These are phyloP conservation scores for Heterocephalus glaber DNA, from an alignment of 2,113 vertebrate species.

Conservation along the genomic window DNA sequence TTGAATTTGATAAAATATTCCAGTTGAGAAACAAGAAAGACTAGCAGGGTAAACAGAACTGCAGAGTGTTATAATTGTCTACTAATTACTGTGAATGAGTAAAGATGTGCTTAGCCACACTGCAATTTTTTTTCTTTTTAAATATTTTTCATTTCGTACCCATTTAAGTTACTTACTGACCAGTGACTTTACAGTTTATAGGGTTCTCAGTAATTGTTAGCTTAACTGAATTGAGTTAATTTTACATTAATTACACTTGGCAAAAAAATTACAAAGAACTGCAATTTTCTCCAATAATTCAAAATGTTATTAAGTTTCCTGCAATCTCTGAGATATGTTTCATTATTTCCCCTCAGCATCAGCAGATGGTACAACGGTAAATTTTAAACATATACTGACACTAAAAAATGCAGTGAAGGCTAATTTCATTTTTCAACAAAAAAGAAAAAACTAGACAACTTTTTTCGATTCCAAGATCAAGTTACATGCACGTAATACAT, in stretches of 20 bases:
- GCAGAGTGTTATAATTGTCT: neutral
- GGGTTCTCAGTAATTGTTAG: neutral
- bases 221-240: neutral
- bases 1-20: neutral
- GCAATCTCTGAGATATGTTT: neutral
- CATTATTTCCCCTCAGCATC: neutral
- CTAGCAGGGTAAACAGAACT: neutral
- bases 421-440: conserved; percentile 7
- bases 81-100: neutral
- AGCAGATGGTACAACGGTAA: neutral
- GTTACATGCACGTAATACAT: neutral
- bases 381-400: neutral
- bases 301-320: neutral
- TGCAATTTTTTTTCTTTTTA: neutral
- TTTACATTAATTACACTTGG: conserved; percentile 3
- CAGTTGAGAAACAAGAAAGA: neutral
- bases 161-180: neutral
- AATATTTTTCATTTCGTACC: neutral
- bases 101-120: neutral
- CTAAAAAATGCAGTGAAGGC: neutral
- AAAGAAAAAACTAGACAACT: neutral
- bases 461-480: conserved; percentile 35
- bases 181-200: neutral
- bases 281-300: neutral
- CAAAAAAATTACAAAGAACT: neutral